phyloP scores from a whole-genome alignment of 2,888 invertebrate genomes.

The Mythimna lalbum region DNA sequence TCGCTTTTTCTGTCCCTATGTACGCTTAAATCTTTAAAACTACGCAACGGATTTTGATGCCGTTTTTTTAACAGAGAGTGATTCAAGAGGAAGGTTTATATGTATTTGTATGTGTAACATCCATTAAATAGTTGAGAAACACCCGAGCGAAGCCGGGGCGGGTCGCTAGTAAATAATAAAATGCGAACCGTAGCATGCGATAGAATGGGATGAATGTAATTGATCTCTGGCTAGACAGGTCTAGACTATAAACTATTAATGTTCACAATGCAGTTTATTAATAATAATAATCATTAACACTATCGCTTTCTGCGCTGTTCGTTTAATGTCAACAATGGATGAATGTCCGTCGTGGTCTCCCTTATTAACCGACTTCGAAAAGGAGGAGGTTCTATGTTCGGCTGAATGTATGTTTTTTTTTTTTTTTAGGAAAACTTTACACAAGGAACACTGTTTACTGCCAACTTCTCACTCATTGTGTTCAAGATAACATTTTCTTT shows the following conservation, averaged over 20 bases:
- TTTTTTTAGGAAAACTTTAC: slow-evolving; percentile 37
- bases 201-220: slow-evolving; percentile 30
- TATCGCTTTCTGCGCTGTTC: slow-evolving; percentile 25
- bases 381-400: no score
- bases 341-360: slow-evolving; percentile 17
- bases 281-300: slow-evolving; percentile 29
- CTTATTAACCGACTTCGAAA: no score
- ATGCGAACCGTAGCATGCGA: slow-evolving; percentile 12
- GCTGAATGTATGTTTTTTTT: no score
- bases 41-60: no score
- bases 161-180: no score
- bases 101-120: no score
- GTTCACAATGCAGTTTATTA: slow-evolving; percentile 33
- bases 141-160: no score
- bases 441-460: slow-evolving; percentile 17
- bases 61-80: no score
- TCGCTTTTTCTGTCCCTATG: no score
- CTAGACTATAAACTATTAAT: slow-evolving; percentile 46
- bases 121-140: no score
- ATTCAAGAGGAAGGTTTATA: no score
- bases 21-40: no score
- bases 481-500: slow-evolving; percentile 22
- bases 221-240: slow-evolving; percentile 49
- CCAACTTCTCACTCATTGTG: slow-evolving; percentile 17
- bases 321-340: slow-evolving; percentile 24